Base-by-base conservation (phyloP, 2,797 vertebrate genomes). In the Pempheris klunzingeri region DNA sequence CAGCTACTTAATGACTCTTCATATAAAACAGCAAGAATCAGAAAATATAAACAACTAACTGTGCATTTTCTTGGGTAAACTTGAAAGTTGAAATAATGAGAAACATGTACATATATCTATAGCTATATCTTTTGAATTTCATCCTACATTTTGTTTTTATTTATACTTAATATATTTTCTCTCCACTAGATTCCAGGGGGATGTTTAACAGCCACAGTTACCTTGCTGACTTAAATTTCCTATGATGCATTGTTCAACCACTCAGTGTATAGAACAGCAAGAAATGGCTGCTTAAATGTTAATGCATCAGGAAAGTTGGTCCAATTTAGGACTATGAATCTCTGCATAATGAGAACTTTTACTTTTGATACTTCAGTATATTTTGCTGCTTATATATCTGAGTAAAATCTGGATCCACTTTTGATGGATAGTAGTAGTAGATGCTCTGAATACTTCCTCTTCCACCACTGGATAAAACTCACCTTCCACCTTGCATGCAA, bases 401-500 rank as follows among this genome's bases (percentile, higher is more conserved):
- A 18, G 0, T 10, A 13, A 43, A 14, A 62, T 18, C 12, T 43
- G 17, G 11, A 54, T 41, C 54, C 3, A 41, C 2, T 54, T 60
- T 55, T 46, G 3, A 65, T 38, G 1, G n/a, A 32, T 32, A 39
- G n/a, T n/a, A n/a, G n/a, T n/a, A 32, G 13, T 34, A 17, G 67
- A 50, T 70, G 1, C 62, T 57, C 15, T n/a, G 18, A 59, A 60
- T 36, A 32, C 34, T 66, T 58, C n/a, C n/a, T n/a, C 1, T 57
- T 38, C 7, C 41, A 30, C 13, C 34, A 36, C 22, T 28, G 28
- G 54, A 30, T 46, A 34, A 76, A 22, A 14, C 26, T 54, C 49
- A 70, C 28, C 26, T 59, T 55, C 0, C 12, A 24, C 15, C 26
- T 6, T 64, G 6, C 43, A 9, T 71, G 28, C 6, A 30, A 24